Conservation (phyloP, 2,888 invertebrate species). For the Eristalis intricaria region DNA sequence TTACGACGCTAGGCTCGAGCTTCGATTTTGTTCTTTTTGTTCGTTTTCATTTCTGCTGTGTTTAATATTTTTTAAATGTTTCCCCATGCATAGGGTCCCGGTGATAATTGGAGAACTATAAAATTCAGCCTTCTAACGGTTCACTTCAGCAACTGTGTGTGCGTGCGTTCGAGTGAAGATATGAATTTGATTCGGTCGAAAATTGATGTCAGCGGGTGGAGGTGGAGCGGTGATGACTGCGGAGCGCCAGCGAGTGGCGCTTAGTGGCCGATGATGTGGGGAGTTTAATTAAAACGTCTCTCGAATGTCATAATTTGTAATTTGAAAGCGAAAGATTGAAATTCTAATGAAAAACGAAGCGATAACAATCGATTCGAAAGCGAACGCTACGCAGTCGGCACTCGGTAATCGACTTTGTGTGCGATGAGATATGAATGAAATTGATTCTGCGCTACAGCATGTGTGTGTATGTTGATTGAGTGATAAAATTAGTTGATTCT, state of each 20-base stretch:
- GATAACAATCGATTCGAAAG: not conserved
- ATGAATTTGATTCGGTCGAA: not conserved
- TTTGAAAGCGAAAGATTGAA: not conserved
- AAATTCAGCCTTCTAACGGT: slow-evolving; percentile 7
- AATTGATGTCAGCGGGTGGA: not conserved
- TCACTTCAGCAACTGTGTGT: not conserved
- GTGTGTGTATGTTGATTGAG: not conserved
- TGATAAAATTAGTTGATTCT: not conserved
- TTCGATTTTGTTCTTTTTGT: not conserved
- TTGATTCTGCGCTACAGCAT: not conserved
- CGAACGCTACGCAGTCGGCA: not conserved
- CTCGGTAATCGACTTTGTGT: not conserved
- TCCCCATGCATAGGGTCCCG: slow-evolving; percentile 1
- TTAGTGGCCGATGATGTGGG: not conserved
- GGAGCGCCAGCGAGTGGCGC: not conserved
- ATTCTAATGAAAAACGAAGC: not conserved
- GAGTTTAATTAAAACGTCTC: slow-evolving; percentile 1
- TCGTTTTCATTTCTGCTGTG: not conserved
- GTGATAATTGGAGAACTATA: slow-evolving; percentile 11
- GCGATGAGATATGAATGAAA: not conserved
- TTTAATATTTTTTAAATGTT: slow-evolving; percentile 14
- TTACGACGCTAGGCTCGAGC: not conserved
- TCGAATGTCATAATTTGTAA: not conserved
- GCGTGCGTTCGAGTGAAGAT: too few relatives aligned
- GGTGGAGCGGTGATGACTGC: not conserved